Percentiles rank a stretch among this genome's conserved stretches.
Evolutionary conservation across 2,113 vertebrate species (phyloP).

Genomic region (Pica pica): DNA sequence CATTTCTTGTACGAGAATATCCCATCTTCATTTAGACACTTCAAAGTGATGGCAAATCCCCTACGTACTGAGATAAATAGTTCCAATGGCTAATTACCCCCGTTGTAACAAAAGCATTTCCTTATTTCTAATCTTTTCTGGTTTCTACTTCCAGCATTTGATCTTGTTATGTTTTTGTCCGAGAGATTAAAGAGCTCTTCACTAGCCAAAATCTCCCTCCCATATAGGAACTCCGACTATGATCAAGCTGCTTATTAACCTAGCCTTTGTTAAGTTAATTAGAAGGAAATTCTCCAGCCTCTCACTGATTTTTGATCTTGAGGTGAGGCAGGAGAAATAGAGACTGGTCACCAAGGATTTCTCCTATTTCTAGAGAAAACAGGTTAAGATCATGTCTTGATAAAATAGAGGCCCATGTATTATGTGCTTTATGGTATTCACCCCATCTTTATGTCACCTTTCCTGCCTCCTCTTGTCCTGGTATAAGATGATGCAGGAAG

Average conservation of each 20-base stretch:
- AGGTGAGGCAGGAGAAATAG: not conserved
- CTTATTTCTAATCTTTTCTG: conserved; percentile 42
- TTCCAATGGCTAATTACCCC: conserved; percentile 44
- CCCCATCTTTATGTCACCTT: not conserved
- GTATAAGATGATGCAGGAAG: not conserved
- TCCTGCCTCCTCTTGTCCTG: not conserved
- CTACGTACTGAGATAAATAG: conserved; percentile 36
- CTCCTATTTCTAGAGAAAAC: not conserved
- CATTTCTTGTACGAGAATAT: conserved; percentile 59
- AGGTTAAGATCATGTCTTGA: not conserved
- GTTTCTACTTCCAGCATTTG: conserved; percentile 44
- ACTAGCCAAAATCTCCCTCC: conserved; percentile 17
- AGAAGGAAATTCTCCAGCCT: not conserved
- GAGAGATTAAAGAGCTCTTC: conserved; percentile 17
- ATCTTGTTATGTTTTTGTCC: conserved; percentile 45
- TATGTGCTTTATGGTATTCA: accelerated
- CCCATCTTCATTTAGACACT: conserved; percentile 52
- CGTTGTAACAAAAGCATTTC: conserved; percentile 44
- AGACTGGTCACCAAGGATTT: not conserved
- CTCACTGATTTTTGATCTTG: not conserved
- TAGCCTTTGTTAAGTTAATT: conserved; percentile 31
- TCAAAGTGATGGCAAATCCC: conserved; percentile 50
- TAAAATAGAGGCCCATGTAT: not conserved
- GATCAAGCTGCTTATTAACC: conserved; percentile 49
- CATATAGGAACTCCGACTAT: not conserved